phyloP scores from a whole-genome alignment of 2,888 invertebrate species.

The Ellobium chinense region DNA sequence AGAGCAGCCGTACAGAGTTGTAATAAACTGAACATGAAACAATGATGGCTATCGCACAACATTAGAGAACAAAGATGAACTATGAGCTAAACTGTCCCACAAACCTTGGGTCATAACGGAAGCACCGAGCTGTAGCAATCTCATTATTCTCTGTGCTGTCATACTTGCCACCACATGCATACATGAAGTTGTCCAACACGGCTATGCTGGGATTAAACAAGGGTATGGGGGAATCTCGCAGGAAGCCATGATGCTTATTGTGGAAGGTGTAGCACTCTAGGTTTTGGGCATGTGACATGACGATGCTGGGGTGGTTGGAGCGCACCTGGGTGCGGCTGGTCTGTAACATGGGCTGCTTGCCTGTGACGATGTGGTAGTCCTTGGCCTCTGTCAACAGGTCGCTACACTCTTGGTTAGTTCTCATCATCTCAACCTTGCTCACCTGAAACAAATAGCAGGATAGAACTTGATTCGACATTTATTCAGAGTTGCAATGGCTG shows the following conservation, averaged over 20 bases:
- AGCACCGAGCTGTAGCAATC: constrained; percentile 78
- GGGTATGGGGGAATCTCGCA: constrained; percentile 74
- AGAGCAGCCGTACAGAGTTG: no score
- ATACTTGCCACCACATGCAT: constrained; percentile 78
- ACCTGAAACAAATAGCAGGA: no score
- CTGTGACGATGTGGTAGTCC: constrained; percentile 77
- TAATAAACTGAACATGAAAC: no score
- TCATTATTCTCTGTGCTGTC: constrained; percentile 76
- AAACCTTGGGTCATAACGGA: constrained; percentile 77
- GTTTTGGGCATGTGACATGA: constrained; percentile 77
- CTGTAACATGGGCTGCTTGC: constrained; percentile 77
- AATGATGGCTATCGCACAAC: no score
- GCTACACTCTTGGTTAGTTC: constrained; percentile 68
- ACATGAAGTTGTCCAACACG: constrained; percentile 78
- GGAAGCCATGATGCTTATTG: constrained; percentile 70
- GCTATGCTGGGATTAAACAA: constrained; percentile 76
- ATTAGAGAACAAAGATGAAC: no score
- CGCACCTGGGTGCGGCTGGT: constrained; percentile 72
- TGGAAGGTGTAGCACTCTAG: constrained; percentile 74
- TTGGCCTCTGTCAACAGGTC: constrained; percentile 76
- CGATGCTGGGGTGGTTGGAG: constrained; percentile 70
- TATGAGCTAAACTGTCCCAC: no score
- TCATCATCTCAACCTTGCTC: constrained; percentile 74
- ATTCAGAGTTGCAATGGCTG: no score
- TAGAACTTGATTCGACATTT: no score